phyloP scores from a whole-genome alignment of 2,113 vertebrate genomes.

The Colaptes auratus region DNA sequence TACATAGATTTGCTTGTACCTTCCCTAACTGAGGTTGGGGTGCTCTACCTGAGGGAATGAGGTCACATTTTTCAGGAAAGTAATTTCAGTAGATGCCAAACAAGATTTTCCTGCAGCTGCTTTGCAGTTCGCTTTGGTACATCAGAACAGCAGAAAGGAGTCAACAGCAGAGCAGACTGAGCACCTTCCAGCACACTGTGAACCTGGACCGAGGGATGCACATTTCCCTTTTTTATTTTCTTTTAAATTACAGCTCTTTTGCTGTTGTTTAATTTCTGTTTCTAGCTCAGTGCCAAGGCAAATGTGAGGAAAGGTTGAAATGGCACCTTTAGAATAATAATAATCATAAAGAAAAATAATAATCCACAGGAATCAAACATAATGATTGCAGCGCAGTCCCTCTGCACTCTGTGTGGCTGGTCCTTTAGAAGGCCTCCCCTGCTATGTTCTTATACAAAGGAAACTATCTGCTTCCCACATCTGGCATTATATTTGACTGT shows the following conservation, averaged over 20 bases:
- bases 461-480: conserved; percentile 56
- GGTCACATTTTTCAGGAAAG: background rate
- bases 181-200: background rate
- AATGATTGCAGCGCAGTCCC: conserved; percentile 17
- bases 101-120: conserved; percentile 1
- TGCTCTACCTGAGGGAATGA: background rate
- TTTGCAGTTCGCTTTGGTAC: background rate
- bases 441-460: conserved; percentile 25
- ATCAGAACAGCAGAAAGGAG: background rate
- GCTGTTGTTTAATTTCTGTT: conserved; percentile 35
- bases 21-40: background rate
- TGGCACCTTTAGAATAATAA: background rate
- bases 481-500: conserved; percentile 52
- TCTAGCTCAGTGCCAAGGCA: background rate
- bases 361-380: conserved; percentile 32
- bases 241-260: background rate
- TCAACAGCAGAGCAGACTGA: background rate
- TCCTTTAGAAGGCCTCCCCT: conserved; percentile 59
- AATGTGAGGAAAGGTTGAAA: conserved; percentile 22
- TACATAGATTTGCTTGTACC: background rate
- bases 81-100: conserved; percentile 15
- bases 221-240: background rate
- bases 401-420: background rate
- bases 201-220: background rate
- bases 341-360: background rate